A percentile compares a stretch with the other conserved stretches of the same genome.
phyloP scores from a whole-genome alignment of 2,888 invertebrate genomes.

The Aphodius sticticus region DNA sequence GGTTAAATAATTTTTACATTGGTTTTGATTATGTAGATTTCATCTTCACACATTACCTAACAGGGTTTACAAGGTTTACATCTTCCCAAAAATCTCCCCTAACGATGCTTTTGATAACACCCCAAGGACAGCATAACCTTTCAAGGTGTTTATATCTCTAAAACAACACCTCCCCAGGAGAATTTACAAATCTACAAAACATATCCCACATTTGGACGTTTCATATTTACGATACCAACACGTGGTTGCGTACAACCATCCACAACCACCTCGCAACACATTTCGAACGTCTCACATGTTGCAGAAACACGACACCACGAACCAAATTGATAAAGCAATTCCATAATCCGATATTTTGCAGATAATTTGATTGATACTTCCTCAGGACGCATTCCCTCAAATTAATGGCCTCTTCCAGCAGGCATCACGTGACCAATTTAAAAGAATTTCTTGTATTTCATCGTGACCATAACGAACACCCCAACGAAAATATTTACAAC shows the following conservation, averaged over 20 bases:
- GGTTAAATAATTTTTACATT: too few relatives aligned
- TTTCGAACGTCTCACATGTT: background rate
- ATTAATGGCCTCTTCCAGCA: background rate
- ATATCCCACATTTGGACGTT: background rate
- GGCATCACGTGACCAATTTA: background rate
- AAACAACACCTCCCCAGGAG: too few relatives aligned
- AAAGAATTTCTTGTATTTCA: slow-evolving; percentile 32
- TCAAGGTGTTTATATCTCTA: too few relatives aligned
- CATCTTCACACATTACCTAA: too few relatives aligned
- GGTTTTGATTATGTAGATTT: too few relatives aligned
- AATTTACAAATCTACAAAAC: background rate
- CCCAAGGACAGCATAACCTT: too few relatives aligned
- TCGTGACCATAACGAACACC: slow-evolving; percentile 29
- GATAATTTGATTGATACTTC: slow-evolving; percentile 4
- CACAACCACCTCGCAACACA: background rate
- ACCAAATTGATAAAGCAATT: background rate
- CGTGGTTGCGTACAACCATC: background rate
- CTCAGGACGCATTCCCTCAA: background rate
- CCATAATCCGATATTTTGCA: background rate
- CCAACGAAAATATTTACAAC: slow-evolving; percentile 28
- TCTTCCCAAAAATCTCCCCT: too few relatives aligned
- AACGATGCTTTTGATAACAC: too few relatives aligned
- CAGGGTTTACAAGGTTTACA: too few relatives aligned
- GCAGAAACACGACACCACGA: background rate
- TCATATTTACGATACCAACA: background rate